Evolutionary conservation across 1,140 invertebrate species (phyloP), one percentile per base, ranked within the genome.

Genomic region (Onthophagus taurus): DNA sequence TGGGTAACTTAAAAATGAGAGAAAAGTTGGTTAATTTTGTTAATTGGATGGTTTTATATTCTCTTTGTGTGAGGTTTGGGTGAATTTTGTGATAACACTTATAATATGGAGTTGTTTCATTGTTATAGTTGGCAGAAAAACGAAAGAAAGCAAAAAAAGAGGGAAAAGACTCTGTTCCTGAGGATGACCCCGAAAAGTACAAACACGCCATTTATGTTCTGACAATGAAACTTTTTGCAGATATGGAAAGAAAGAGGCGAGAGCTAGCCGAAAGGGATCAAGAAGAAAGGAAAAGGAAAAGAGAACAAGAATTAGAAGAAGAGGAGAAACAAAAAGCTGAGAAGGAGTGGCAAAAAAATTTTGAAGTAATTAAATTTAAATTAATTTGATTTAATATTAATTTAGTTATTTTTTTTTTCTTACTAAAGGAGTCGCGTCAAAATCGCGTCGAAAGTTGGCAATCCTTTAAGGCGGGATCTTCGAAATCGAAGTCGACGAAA

Each of bases 141-240:
- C 80, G 82, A 45, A 97, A 96, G 66, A 95, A 97, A 64, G 64
- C 87, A 23, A 94, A 89, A 70, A 94, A 93, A 66, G 94, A 97
- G 63, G 89, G 89, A 31, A 85, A 87, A 65, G 67, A 71, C 47
- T 74, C 72, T 17, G 83, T 97, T 36, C 93, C 95, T 29, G 96
- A 99, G 72, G 96, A 99, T 74, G 87, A 95, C 64, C 83, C 87
- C 26, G 78, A 76, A 31, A 89, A 93, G 65, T 93, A 88, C 57
- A 90, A 89, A 68, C 91, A 95, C 72, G 83, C 93, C 13, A 77
- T 97, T 13, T 95, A 95, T 74, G 91, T 97, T 8, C 86, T 96
- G 77, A 96, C 92, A 3, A 97, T 96, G 88, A 97, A 97, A 77
- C 69, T 97, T 20, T 98, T 97, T 77, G 95, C 94, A 37, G 94